A percentile compares a stretch with the other conserved stretches of the same genome.
Evolutionary conservation across 1,140 invertebrate genomes (phyloP).

Genomic region (Ips typographus): DNA sequence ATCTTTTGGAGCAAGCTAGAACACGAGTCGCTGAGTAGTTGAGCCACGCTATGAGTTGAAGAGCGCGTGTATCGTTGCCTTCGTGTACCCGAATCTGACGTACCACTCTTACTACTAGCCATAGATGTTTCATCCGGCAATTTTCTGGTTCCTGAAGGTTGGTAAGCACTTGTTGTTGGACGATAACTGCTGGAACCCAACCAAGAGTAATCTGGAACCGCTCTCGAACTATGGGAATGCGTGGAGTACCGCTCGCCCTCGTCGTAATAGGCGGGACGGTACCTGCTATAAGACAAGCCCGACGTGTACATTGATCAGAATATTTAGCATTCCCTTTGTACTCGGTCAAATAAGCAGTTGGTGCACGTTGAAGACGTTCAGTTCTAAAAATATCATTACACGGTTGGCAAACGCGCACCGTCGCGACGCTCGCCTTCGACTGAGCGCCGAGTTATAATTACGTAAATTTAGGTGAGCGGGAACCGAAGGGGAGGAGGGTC

Average conservation of each 20-base stretch:
- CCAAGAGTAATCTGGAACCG: slow-evolving; percentile 34
- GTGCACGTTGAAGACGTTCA: slow-evolving; percentile 22
- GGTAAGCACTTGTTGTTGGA: slow-evolving; percentile 13
- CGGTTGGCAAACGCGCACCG: slow-evolving; percentile 26
- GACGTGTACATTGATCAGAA: slow-evolving; percentile 44
- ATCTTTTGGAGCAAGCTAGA: slow-evolving; percentile 77
- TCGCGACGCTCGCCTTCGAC: slow-evolving; percentile 33
- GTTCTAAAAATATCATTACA: slow-evolving; percentile 35
- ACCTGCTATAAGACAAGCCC: slow-evolving; percentile 43
- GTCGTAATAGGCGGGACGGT: slow-evolving; percentile 44
- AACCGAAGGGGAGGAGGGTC: slow-evolving; percentile 28
- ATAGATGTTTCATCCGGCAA: slow-evolving; percentile 37
- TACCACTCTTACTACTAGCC: slow-evolving; percentile 39
- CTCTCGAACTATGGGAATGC: slow-evolving; percentile 13
- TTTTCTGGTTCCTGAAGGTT: slow-evolving; percentile 24
- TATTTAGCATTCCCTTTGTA: slow-evolving; percentile 36
- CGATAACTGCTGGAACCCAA: slow-evolving; percentile 22
- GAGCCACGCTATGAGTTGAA: slow-evolving; percentile 78
- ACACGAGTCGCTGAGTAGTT: slow-evolving; percentile 80
- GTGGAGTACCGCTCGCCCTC: slow-evolving; percentile 39
- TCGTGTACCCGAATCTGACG: slow-evolving; percentile 52
- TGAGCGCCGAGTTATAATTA: slow-evolving; percentile 33
- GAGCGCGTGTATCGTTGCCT: slow-evolving; percentile 70
- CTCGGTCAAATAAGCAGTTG: slow-evolving; percentile 10
- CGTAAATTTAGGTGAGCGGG: slow-evolving; percentile 36